phyloP scores from a whole-genome alignment of 2,888 invertebrate genomes.

The Priocnemis perturbator region DNA sequence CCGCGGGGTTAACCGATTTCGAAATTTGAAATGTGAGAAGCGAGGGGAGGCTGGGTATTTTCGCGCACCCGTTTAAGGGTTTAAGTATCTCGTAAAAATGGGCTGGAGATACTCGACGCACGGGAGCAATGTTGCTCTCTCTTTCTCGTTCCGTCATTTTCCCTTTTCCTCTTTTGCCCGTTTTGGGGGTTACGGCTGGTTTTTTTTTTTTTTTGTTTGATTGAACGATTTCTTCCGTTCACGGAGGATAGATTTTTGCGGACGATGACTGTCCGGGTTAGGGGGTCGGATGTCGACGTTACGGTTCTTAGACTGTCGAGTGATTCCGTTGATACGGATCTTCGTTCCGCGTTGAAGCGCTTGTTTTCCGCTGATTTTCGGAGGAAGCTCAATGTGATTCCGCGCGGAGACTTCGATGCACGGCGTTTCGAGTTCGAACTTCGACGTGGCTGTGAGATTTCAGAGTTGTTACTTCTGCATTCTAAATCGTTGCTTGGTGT shows the following conservation, averaged over 20 bases:
- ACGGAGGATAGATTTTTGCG: slow-evolving; percentile 8
- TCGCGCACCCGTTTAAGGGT: slow-evolving; percentile 68
- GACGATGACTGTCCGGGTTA: too few species aligned
- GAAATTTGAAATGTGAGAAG: slow-evolving; percentile 67
- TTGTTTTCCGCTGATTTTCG: too few species aligned
- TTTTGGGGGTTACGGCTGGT: too few species aligned
- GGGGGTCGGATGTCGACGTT: slow-evolving; percentile 50
- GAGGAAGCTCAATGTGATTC: neutral
- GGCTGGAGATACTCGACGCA: slow-evolving; percentile 42
- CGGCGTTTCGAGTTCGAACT: neutral
- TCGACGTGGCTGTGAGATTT: too few species aligned
- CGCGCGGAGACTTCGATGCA: neutral
- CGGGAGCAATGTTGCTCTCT: slow-evolving; percentile 11
- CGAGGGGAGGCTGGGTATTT: slow-evolving; percentile 43
- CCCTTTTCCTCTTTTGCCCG: too few species aligned
- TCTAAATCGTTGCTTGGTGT: too few species aligned
- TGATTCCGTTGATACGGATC: slow-evolving; percentile 18
- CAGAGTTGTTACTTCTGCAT: too few species aligned
- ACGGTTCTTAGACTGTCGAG: slow-evolving; percentile 23
- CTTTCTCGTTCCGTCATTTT: too few species aligned
- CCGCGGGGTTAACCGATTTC: slow-evolving; percentile 74
- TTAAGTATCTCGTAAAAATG: slow-evolving; percentile 74
- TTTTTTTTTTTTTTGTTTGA: slow-evolving; percentile 43
- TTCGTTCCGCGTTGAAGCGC: neutral
- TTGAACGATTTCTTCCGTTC: slow-evolving; percentile 5